A percentile compares a stretch with the other conserved stretches of the same genome.
Conservation (phyloP, 2,888 invertebrate species). For the Tetragonula carbonaria region DNA sequence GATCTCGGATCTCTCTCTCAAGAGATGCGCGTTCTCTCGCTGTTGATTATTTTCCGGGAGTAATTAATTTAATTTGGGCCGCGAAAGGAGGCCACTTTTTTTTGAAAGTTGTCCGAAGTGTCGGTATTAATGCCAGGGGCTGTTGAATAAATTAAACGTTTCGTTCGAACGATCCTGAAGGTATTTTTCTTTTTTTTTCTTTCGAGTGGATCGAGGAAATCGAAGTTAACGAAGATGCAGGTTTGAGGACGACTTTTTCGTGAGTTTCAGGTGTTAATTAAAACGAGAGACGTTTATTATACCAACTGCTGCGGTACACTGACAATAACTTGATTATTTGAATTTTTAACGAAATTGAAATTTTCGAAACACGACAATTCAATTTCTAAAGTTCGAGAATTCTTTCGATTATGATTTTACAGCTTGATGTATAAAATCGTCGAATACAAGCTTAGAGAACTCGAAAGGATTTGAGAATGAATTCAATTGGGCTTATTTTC, state of each 20-base stretch:
- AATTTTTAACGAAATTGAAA: too few relatives aligned
- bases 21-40: neutral
- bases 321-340: too few relatives aligned
- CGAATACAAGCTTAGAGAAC: too few relatives aligned
- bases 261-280: neutral
- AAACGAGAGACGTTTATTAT: too few relatives aligned
- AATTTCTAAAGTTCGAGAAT: too few relatives aligned
- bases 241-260: neutral
- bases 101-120: neutral
- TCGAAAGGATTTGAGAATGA: too few relatives aligned
- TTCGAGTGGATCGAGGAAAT: neutral
- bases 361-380: too few relatives aligned
- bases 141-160: neutral
- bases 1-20: neutral
- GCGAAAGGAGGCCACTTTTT: neutral
- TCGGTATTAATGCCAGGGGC: neutral
- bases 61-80: neutral
- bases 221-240: neutral
- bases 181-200: neutral
- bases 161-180: neutral
- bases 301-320: too few relatives aligned
- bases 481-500: too few relatives aligned
- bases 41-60: slow-evolving; percentile 1
- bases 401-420: too few relatives aligned
- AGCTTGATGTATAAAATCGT: too few relatives aligned